Percentiles rank a stretch among this genome's conserved stretches.
These are phyloP conservation scores for Lanius collurio DNA, from an alignment of 2,113 vertebrate genomes.

Conservation along the genomic window DNA sequence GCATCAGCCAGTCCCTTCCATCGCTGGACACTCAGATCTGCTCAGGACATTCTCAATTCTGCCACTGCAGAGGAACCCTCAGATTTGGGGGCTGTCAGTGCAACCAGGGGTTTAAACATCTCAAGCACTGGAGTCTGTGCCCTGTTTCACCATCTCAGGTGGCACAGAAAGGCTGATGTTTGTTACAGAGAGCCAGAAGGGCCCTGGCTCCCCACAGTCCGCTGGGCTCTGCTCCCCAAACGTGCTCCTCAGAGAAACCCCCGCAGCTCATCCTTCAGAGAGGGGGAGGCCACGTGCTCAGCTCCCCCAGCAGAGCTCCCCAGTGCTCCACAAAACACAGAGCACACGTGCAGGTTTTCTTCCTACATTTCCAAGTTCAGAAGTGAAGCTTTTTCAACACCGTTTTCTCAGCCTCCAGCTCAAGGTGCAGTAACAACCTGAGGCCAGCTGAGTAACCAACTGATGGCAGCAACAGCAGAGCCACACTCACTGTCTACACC, in stretches of 20 bases:
- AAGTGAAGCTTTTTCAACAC: background rate
- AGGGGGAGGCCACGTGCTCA: background rate
- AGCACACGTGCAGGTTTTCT: background rate
- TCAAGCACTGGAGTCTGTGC: background rate
- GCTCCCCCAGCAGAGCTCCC: background rate
- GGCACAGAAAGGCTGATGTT: background rate
- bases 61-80: background rate
- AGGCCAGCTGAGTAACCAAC: background rate
- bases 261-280: background rate
- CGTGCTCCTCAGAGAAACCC: accelerated
- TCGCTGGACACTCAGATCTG: background rate
- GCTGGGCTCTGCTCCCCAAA: accelerated
- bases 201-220: background rate
- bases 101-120: background rate
- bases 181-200: background rate
- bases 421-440: background rate
- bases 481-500: background rate
- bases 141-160: accelerated
- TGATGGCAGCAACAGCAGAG: background rate
- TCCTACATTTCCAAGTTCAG: background rate
- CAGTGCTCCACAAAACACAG: background rate
- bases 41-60: accelerated
- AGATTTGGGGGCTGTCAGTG: background rate
- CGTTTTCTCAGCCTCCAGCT: background rate
- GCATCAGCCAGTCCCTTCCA: background rate